Base-by-base conservation (phyloP, 2,797 vertebrate species). In the Bucorvus abyssinicus region DNA sequence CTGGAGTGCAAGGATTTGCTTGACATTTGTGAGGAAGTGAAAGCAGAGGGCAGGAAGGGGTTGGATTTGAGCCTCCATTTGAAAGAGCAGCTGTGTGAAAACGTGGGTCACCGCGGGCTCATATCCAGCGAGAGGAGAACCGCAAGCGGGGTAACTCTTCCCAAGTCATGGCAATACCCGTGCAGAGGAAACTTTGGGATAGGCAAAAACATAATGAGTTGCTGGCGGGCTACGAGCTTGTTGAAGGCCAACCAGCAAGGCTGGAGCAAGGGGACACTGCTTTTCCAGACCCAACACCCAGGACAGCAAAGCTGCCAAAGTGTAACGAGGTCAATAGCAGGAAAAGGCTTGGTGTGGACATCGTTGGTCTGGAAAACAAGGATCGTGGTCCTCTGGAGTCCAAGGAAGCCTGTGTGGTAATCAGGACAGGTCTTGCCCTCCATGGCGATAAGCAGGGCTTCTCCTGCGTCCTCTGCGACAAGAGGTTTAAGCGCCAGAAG, bases 1-100 rank as follows among this genome's bases (percentile, higher is more conserved):
- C 61, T 98, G 9, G 96, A 97, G 56, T 98, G 97, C 89, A 96
- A 97, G 84, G 97, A 98, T 91, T 94, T 98, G 71, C 94, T 97
- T 44, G 96, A 97, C 42, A 93, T 94, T 26, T 97, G 97, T 45
- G 96, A 97, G 45, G 96, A 96, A 52, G 92, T 93, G 77, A 97
- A 89, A 57, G 78, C 69, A 12, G 93, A 91, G 63, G 89, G 73
- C 71, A 89, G 76, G 74, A 94, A 92, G 42, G 57, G 91, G 15
- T 70, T 94, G 27, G 95, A 96, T 91, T 27, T 96, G 84, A 97
- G 92, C 52, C 94, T 86, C 50, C 81, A 26, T 79, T 93, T 86
- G 45, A 94, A 96, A 74, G 94, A 70, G n/a, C 83, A 84, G 83
- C 81, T 82, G 14, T n/a, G 22, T 63, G 91, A 91, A 63, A 91